Evolutionary conservation across 2,888 invertebrate genomes (phyloP), one percentile per base, ranked within the genome.

Genomic region (Lamellibrachia satsuma): DNA sequence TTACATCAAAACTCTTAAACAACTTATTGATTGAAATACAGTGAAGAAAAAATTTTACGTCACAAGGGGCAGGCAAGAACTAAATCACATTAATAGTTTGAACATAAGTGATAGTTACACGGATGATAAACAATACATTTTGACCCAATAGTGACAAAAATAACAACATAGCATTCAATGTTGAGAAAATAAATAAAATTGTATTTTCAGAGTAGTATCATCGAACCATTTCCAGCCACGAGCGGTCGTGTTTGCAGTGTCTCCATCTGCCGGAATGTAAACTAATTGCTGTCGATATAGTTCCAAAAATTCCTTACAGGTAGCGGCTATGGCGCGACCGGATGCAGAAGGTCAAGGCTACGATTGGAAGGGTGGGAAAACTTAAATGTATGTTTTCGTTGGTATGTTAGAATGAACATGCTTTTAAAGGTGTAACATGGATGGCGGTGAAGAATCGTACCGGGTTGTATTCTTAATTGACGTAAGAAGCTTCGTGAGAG

Each of bases 281-380:
- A n/a, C 6, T 75, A 75, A 75, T 75, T 22, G 22, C 15, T 6
- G 75, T 15, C 15, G 22, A 15, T 75, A n/a, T 22, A 75, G 75
- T 75, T 75, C 75, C 22, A 75, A 3, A 15, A 75, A 22, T 11
- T 75, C 75, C 75, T 15, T 22, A 39, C 11, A 22, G 15, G 75
- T 75, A n/a, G 75, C 75, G 22, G 22, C 22, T 22, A n/a, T 75
- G 75, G 75, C 22, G n/a, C 15, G 4, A 75, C 22, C 75, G 75
- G 75, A 75, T 75, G 75, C 75, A n/a, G 75, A 75, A 75, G 75
- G 75, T 75, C 75, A 75, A 75, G 75, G 75, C 22, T 75, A n/a
- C n/a, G 22, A n/a, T 75, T n/a, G 75, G 75, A 75, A 75, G 75
- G 22, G 75, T 75, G 75, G 75, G 75, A 75, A 75, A 75, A 75